Percentiles rank a stretch among this genome's conserved stretches.
Evolutionary conservation across 64 coral and sea anemone species (phyloP).

Genomic region (Montipora sp.): DNA sequence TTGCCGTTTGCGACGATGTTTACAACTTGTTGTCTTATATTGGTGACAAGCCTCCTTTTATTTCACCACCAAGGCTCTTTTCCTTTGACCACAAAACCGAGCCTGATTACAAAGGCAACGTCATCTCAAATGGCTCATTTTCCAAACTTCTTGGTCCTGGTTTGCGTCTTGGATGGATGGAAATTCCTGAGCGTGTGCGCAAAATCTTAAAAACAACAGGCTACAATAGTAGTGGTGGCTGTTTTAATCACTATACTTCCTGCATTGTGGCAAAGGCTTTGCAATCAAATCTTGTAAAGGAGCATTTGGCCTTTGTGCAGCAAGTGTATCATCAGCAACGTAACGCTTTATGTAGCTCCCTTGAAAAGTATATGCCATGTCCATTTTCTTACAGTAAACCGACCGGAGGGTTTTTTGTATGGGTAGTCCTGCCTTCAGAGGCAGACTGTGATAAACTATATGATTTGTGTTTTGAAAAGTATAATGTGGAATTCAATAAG

Average conservation of each 20-base stretch:
- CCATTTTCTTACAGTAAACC: conserved; percentile 62
- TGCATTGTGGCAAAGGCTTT: conserved; percentile 75
- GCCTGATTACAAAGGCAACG: conserved; percentile 87
- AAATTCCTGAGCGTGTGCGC: conserved; percentile 62
- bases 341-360: conserved; percentile 74
- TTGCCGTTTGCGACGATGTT: conserved; percentile 92
- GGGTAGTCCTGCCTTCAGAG: conserved; percentile 71
- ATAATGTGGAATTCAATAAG: conserved; percentile 62
- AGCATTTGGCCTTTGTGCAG: conserved; percentile 52
- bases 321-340: conserved; percentile 59
- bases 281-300: conserved; percentile 72
- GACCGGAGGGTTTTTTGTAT: conserved; percentile 88
- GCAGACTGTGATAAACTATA: conserved; percentile 63
- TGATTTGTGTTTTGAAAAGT: conserved; percentile 73
- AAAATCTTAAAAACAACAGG: conserved; percentile 52
- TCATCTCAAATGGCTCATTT: conserved; percentile 92
- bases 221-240: conserved; percentile 74
- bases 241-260: conserved; percentile 86
- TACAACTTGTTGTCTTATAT: conserved; percentile 83
- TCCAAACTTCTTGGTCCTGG: conserved; percentile 89
- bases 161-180: conserved; percentile 91
- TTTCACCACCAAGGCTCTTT: conserved; percentile 66
- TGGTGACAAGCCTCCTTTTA: conserved; percentile 55
- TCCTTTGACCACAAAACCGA: conserved; percentile 82
- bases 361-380: conserved; percentile 75